These are phyloP conservation scores for Balaenoptera acutorostrata DNA, from an alignment of 2,113 vertebrate genomes.

Conservation along the genomic window DNA sequence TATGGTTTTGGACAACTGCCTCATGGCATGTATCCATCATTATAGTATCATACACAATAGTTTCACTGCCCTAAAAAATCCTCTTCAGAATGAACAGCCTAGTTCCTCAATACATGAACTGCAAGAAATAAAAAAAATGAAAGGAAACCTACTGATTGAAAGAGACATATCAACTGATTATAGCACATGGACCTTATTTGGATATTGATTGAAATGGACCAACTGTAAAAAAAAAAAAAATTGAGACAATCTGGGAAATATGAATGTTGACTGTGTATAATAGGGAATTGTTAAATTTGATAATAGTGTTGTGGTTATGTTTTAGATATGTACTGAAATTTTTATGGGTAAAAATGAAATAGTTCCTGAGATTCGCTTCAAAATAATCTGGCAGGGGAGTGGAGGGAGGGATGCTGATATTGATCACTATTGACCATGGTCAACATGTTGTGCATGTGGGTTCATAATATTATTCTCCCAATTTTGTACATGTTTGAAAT, in stretches of 20 bases:
- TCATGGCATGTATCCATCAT: not conserved
- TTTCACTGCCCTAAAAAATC: not conserved
- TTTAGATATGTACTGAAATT: not conserved
- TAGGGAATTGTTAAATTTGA: slow-evolving; percentile 21
- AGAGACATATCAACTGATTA: not conserved
- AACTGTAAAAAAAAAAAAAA: not conserved
- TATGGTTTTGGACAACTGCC: not conserved
- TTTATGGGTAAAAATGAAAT: slow-evolving; percentile 23
- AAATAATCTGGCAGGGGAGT: not conserved
- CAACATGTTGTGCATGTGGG: not conserved
- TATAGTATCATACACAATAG: not conserved
- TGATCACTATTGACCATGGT: slow-evolving; percentile 4
- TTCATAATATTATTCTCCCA: slow-evolving; percentile 11
- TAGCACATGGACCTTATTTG: not conserved
- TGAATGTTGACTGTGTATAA: not conserved
- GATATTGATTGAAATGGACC: not conserved
- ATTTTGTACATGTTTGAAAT: slow-evolving; percentile 31
- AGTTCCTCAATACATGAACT: not conserved
- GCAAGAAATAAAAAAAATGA: not conserved
- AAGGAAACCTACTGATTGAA: not conserved
- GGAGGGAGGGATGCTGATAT: not conserved
- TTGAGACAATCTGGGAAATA: not conserved
- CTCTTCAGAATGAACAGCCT: slow-evolving; percentile 9
- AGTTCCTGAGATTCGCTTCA: slow-evolving; percentile 25
- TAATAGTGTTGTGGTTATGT: not conserved